A percentile compares a stretch with the other conserved stretches of the same genome.
These are phyloP conservation scores for Geopemphigus sp. DNA, from an alignment of 1,140 invertebrate genomes.

Conservation along the genomic window DNA sequence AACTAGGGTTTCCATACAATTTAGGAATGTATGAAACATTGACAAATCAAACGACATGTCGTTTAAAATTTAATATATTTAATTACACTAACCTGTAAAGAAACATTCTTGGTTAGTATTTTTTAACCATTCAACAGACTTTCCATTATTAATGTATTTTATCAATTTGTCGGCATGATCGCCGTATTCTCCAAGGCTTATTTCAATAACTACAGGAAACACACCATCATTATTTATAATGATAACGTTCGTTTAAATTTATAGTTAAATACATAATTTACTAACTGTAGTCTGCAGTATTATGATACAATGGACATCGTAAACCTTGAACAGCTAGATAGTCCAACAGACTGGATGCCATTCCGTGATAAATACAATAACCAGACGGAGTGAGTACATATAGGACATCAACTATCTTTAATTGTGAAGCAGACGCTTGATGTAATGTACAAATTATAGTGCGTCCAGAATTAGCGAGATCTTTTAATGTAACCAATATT, in stretches of 20 bases:
- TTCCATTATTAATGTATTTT: conserved; percentile 63
- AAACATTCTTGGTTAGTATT: background rate
- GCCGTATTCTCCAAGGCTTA: conserved; percentile 73
- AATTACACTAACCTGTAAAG: background rate
- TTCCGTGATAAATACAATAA: conserved; percentile 64
- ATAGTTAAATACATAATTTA: conserved; percentile 3
- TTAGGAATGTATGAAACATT: too few relatives aligned
- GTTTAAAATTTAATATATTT: background rate
- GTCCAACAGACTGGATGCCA: conserved; percentile 58
- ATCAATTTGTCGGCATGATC: conserved; percentile 64
- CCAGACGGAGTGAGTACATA: conserved; percentile 63
- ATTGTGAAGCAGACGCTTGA: conserved; percentile 66
- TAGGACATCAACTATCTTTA: conserved; percentile 67
- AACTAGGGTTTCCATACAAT: too few relatives aligned
- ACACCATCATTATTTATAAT: background rate
- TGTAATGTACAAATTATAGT: conserved; percentile 70
- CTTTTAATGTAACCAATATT: conserved; percentile 59
- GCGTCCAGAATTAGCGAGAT: conserved; percentile 61
- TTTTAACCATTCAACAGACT: conserved; percentile 57
- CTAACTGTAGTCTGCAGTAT: conserved; percentile 67
- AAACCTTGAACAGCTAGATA: conserved; percentile 61
- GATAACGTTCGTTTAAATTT: background rate
- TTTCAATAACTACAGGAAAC: conserved; percentile 66
- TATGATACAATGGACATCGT: conserved; percentile 65
- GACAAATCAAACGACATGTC: background rate